phyloP scores from a whole-genome alignment of 2,888 invertebrate species.

The Hermaeophaga mercurialis region DNA sequence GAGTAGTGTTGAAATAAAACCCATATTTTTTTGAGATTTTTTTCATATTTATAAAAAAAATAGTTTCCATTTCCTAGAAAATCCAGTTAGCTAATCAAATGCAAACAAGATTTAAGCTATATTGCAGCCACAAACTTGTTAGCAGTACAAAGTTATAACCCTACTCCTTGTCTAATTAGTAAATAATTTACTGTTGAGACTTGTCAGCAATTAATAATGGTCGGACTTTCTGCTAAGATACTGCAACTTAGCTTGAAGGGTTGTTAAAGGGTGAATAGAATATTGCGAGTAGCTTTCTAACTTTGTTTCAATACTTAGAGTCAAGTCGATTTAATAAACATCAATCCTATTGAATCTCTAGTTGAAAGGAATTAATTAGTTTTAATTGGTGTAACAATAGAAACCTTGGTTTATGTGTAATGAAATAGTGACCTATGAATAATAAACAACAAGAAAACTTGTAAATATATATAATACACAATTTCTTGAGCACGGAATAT shows the following conservation, averaged over 20 bases:
- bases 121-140: slow-evolving; percentile 51
- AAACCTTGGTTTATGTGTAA: no score
- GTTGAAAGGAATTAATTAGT: no score
- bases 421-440: no score
- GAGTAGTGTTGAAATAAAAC: no score
- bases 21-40: no score
- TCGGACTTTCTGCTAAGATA: slow-evolving; percentile 34
- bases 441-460: no score
- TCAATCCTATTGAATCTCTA: slow-evolving; percentile 19
- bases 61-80: no score
- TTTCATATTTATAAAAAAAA: no score
- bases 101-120: slow-evolving; percentile 31
- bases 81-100: slow-evolving; percentile 4
- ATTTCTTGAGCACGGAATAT: no score
- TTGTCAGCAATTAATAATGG: slow-evolving; percentile 59
- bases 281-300: slow-evolving; percentile 33
- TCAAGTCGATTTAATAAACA: slow-evolving; percentile 22
- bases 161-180: slow-evolving; percentile 60
- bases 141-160: slow-evolving; percentile 54
- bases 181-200: slow-evolving; percentile 61
- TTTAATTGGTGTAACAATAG: no score
- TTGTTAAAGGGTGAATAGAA: slow-evolving; percentile 45
- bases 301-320: slow-evolving; percentile 17
- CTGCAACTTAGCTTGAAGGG: slow-evolving; percentile 28
- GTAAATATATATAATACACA: no score